Evolutionary conservation across 1,140 invertebrate species (phyloP).

Genomic region (Aphelinus certus): DNA sequence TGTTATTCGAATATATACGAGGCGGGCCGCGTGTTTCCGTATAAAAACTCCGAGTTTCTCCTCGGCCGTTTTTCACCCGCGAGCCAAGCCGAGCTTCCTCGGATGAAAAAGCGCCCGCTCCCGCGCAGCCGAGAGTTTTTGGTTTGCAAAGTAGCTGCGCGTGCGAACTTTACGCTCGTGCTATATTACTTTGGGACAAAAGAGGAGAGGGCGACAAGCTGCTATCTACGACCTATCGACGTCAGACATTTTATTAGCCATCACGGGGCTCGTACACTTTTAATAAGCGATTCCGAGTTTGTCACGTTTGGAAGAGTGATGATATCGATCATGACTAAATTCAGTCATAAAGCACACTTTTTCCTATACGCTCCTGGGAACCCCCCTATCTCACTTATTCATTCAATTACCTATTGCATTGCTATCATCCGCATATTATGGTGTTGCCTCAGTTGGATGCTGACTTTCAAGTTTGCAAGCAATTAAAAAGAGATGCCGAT

Average conservation of each 20-base stretch:
- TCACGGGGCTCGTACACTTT: conserved; percentile 19
- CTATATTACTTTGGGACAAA: conserved; percentile 41
- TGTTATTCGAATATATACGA: conserved; percentile 34
- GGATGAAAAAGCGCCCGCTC: not conserved
- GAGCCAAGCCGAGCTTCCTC: not conserved
- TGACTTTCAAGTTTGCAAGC: no score
- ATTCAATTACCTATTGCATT: no score
- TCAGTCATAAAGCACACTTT: no score
- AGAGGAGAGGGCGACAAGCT: conserved; percentile 39
- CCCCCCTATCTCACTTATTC: no score
- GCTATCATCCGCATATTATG: no score
- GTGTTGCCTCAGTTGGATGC: no score
- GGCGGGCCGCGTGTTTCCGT: conserved; percentile 14
- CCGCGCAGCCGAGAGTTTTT: conserved; percentile 13
- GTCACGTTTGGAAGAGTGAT: not conserved
- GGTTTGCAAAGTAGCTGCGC: conserved; percentile 34
- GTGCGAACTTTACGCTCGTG: conserved; percentile 24
- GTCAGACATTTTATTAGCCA: conserved; percentile 48
- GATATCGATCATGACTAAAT: not conserved
- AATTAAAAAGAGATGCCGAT: no score
- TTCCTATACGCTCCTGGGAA: no score
- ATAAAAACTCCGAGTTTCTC: conserved; percentile 23
- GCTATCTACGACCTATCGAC: conserved; percentile 41
- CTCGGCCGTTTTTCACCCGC: conserved; percentile 14
- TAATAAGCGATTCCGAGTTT: conserved; percentile 24